Evolutionary conservation across 2,888 invertebrate species (phyloP).

Genomic region (Pristionchus mayeri): DNA sequence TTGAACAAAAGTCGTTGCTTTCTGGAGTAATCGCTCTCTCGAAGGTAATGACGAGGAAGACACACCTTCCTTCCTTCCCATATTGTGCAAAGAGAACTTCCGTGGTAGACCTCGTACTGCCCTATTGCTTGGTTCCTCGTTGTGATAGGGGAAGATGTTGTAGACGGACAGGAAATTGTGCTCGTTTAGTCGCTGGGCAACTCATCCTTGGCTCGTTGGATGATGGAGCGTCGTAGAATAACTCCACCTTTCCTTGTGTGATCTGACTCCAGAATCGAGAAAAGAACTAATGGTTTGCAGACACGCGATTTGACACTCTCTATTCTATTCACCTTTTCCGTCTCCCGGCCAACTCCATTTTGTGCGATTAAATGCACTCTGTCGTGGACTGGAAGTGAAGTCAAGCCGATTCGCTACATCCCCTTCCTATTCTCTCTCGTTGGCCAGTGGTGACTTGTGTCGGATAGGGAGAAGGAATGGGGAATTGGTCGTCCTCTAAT

Average conservation of each 20-base stretch:
- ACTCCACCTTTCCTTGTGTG: too few relatives aligned
- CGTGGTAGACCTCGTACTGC: too few relatives aligned
- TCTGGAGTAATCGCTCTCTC: neutral
- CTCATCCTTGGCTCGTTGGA: neutral
- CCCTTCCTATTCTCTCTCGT: neutral
- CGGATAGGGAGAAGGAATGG: neutral
- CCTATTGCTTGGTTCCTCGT: too few relatives aligned
- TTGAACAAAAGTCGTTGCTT: conserved; percentile 17
- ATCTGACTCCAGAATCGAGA: too few relatives aligned
- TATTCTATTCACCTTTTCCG: neutral
- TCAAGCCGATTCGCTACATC: neutral
- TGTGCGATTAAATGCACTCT: neutral
- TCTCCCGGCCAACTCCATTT: neutral
- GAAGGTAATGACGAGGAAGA: too few relatives aligned
- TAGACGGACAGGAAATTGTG: neutral
- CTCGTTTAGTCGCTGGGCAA: neutral
- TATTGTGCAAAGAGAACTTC: too few relatives aligned
- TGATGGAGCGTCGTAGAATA: too few relatives aligned
- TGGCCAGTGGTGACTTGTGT: neutral
- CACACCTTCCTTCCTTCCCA: too few relatives aligned
- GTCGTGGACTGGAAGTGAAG: neutral
- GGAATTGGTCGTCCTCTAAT: neutral
- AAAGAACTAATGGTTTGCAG: neutral
- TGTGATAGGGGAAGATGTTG: neutral
- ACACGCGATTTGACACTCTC: neutral